A percentile compares a stretch with the other conserved stretches of the same genome.
Conservation (phyloP, 1,140 invertebrate species). For the Philopotamus ludificatus region DNA sequence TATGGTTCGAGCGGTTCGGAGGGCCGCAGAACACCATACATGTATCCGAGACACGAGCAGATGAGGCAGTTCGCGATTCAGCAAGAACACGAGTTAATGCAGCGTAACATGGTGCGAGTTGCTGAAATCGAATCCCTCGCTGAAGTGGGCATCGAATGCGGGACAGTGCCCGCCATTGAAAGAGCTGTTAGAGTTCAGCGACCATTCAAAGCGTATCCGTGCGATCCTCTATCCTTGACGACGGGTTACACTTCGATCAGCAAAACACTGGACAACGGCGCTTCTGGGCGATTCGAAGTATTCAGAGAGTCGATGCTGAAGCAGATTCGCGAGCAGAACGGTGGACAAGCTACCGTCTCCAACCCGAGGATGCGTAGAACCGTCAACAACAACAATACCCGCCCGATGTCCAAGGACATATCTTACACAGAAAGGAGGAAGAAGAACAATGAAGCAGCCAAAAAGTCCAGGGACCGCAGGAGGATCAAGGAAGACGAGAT, state of each 20-base stretch:
- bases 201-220: constrained; percentile 72
- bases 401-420: constrained; percentile 66
- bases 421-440: constrained; percentile 84
- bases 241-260: constrained; percentile 52
- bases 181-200: constrained; percentile 52
- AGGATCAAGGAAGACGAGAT: constrained; percentile 90
- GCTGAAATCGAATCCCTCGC: constrained; percentile 15
- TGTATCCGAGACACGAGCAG: constrained; percentile 36
- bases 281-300: constrained; percentile 63
- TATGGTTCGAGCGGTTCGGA: constrained; percentile 16
- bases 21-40: constrained; percentile 9
- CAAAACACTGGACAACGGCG: constrained; percentile 53
- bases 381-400: constrained; percentile 46
- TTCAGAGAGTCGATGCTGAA: constrained; percentile 67
- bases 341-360: constrained; percentile 55
- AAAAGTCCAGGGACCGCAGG: constrained; percentile 86
- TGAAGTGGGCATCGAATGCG: constrained; percentile 17
- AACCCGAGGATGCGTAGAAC: constrained; percentile 67
- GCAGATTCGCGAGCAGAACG: constrained; percentile 62
- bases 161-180: constrained; percentile 35
- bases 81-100: constrained; percentile 28
- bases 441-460: constrained; percentile 95
- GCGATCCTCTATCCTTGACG: constrained; percentile 63
- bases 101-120: not conserved
- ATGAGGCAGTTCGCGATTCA: constrained; percentile 38